Base-by-base conservation (phyloP, 2,797 vertebrate species). In the Fistularia commersonii region DNA sequence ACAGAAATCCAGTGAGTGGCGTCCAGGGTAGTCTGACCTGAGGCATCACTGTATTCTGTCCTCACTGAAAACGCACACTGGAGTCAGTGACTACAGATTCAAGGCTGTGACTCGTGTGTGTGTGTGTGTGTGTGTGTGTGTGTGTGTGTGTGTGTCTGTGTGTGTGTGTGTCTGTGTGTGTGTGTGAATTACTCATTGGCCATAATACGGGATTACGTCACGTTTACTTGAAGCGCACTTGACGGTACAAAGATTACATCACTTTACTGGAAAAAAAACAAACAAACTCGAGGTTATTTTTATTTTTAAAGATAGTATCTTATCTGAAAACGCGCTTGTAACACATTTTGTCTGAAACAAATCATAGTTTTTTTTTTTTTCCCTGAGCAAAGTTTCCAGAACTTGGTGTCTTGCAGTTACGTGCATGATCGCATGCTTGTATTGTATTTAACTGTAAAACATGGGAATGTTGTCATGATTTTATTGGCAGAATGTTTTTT, bases 191-290 rank as follows among this genome's bases (percentile, higher is more conserved):
- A 72, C 53, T 70, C 70, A 75, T 74, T 15, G 41, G 52, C 36
- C 41, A 50, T 61, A 45, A 61, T 62, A 36, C 57, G 42, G 55
- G 57, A 78, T 80, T 73, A 88, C 78, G 81, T 89, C 85, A 85
- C 58, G 55, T 58, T 57, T 14, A 51, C 64, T 1, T 23, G 48
- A 23, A 41, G 53, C 56, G 54, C 56, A 45, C 44, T 51, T 51
- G 41, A 54, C 45, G 34, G 2, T 38, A 42, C 48, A 11, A 41
- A 41, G 54, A 3, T 63, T 23, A 79, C 59, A 11, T 68, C 67
- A 77, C 8, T n/a, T 3, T 23, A 41, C 44, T 33, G 55, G 35
- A 62, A 48, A 37, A 53, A 5, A 1, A 12, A 46, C 14, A 48
- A 37, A 53, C 4, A 1, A 12, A 46, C 14, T 11, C 5, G 31